Conservation (phyloP, 2,113 vertebrate species). For the Saimiri boliviensis region DNA sequence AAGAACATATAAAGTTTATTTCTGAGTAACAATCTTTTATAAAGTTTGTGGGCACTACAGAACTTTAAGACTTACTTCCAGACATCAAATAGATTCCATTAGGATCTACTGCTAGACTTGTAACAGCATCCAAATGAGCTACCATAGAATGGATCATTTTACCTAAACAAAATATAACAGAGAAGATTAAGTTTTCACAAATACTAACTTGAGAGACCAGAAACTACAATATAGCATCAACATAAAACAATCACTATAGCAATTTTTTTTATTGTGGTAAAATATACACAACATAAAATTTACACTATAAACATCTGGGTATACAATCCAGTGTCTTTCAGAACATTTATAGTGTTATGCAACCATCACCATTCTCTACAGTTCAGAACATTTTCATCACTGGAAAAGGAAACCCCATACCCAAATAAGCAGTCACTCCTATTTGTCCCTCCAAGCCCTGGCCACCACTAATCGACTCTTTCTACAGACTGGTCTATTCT, state of each 20-base stretch:
- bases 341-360: background rate
- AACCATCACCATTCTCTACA: background rate
- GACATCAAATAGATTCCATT: conserved; percentile 99
- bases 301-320: conserved; percentile 33
- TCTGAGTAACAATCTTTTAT: conserved; percentile 21
- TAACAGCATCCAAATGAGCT: conserved; percentile 99
- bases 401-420: background rate
- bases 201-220: conserved; percentile 5
- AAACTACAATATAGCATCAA: conserved; percentile 21
- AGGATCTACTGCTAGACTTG: conserved; percentile 98
- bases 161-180: conserved; percentile 85
- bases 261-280: conserved; percentile 31
- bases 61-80: conserved; percentile 92
- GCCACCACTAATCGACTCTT: background rate
- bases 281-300: conserved; percentile 40
- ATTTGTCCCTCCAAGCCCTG: background rate
- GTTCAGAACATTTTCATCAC: conserved; percentile 14
- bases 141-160: conserved; percentile 99
- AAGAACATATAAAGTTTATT: conserved; percentile 46
- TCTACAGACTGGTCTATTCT: background rate
- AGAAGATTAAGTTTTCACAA: conserved; percentile 49
- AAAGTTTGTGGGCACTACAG: background rate
- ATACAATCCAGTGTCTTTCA: conserved; percentile 11
- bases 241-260: conserved; percentile 25
- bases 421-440: background rate